phyloP scores from a whole-genome alignment of 2,113 vertebrate genomes.

The Cyphomyrus discorhynchus region DNA sequence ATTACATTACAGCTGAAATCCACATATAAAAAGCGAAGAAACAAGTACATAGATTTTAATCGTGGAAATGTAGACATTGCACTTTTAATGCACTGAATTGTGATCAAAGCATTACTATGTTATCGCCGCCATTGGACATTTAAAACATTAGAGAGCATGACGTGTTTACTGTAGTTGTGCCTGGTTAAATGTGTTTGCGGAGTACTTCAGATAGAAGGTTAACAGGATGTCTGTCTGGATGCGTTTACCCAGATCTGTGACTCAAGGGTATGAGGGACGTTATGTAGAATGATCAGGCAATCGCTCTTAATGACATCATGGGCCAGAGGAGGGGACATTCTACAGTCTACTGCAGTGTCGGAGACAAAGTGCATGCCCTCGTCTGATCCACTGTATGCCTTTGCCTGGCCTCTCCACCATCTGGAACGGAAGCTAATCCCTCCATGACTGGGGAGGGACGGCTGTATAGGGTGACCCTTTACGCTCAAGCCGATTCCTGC shows the following conservation, averaged over 20 bases:
- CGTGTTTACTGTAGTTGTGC: background rate
- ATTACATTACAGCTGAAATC: background rate
- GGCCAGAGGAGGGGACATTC: conserved; percentile 56
- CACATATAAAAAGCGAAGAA: background rate
- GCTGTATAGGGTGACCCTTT: conserved; percentile 41
- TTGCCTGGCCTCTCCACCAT: conserved; percentile 40
- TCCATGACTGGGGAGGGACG: conserved; percentile 37
- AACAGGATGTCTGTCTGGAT: background rate
- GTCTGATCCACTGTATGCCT: conserved; percentile 31
- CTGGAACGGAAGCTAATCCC: conserved; percentile 57
- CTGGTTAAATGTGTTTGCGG: background rate
- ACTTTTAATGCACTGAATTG: background rate
- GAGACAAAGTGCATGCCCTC: conserved; percentile 42
- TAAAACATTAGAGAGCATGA: background rate
- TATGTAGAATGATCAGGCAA: conserved; percentile 26
- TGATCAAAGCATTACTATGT: background rate
- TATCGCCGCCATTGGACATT: background rate
- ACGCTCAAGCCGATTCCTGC: conserved; percentile 51
- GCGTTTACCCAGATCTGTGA: background rate
- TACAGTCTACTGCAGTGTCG: conserved; percentile 27
- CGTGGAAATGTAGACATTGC: background rate
- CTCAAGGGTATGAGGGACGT: background rate
- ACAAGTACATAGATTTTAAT: background rate
- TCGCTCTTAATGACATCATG: conserved; percentile 65
- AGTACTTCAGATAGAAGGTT: background rate